These are phyloP conservation scores for Caenorhabditis uteleia DNA, from an alignment of 2,888 invertebrate species.

Conservation along the genomic window DNA sequence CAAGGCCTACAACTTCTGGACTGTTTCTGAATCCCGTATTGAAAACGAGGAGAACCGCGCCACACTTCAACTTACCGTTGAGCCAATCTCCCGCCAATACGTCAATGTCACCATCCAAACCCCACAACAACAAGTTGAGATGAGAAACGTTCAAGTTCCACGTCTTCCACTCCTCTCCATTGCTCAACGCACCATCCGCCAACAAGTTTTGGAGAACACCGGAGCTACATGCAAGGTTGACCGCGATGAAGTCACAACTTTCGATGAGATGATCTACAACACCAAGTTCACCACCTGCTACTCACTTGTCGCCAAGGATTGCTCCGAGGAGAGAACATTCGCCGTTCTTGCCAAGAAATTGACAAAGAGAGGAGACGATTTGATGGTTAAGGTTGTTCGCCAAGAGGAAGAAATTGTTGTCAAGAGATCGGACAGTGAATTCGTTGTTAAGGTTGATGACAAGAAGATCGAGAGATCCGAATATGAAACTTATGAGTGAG, in stretches of 20 bases:
- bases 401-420: constrained; percentile 33
- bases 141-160: constrained; percentile 44
- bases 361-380: constrained; percentile 51
- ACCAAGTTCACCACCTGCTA: constrained; percentile 69
- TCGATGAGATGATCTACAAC: constrained; percentile 65
- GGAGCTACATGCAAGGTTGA: constrained; percentile 44
- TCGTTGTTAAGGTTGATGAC: constrained; percentile 46
- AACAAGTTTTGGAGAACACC: constrained; percentile 23
- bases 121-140: constrained; percentile 46
- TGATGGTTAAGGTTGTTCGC: constrained; percentile 37
- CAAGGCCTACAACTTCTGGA: constrained; percentile 55
- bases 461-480: constrained; percentile 13
- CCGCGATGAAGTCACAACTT: constrained; percentile 57
- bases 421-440: constrained; percentile 25
- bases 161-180: constrained; percentile 28
- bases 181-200: constrained; percentile 28
- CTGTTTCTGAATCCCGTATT: constrained; percentile 14
- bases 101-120: constrained; percentile 62
- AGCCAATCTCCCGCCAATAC: constrained; percentile 56
- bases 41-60: constrained; percentile 40
- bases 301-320: constrained; percentile 71
- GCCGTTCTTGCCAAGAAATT: constrained; percentile 69
- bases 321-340: constrained; percentile 68
- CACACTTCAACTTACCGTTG: constrained; percentile 52
- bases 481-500: constrained; percentile 4